phyloP scores from a whole-genome alignment of 2,113 vertebrate genomes.

The Halichoerus grypus region DNA sequence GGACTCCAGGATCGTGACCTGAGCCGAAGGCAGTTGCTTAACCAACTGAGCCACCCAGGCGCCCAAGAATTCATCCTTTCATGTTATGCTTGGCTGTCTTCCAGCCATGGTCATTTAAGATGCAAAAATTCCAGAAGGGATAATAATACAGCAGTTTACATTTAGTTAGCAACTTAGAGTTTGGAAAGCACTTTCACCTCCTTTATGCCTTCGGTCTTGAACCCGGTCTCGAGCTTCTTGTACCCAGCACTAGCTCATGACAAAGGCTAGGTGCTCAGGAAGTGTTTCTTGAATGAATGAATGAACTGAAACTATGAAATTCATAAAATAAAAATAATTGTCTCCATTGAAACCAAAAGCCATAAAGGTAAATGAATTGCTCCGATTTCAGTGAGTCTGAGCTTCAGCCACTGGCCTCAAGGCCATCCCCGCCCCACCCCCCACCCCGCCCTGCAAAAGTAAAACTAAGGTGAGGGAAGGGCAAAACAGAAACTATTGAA shows the following conservation, averaged over 20 bases:
- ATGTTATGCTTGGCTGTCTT: neutral
- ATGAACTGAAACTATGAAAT: neutral
- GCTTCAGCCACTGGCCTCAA: neutral
- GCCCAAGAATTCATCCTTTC: neutral
- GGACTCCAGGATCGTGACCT: no score
- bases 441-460: neutral
- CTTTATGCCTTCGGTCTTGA: neutral
- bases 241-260: neutral
- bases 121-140: neutral
- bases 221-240: neutral
- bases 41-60: no score
- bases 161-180: constrained; percentile 9
- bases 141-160: neutral
- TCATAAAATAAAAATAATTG: neutral
- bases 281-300: neutral
- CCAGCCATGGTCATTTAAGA: neutral
- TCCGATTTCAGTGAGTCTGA: neutral
- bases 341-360: neutral
- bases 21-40: no score
- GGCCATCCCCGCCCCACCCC: neutral
- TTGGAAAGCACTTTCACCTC: neutral
- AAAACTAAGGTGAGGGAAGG: neutral
- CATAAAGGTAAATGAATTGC: neutral
- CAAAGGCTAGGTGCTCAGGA: neutral
- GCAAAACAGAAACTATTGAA: neutral